A percentile compares a stretch with the other conserved stretches of the same genome.
phyloP scores from a whole-genome alignment of 2,888 invertebrate genomes.

The Lasioglossum calceatum region DNA sequence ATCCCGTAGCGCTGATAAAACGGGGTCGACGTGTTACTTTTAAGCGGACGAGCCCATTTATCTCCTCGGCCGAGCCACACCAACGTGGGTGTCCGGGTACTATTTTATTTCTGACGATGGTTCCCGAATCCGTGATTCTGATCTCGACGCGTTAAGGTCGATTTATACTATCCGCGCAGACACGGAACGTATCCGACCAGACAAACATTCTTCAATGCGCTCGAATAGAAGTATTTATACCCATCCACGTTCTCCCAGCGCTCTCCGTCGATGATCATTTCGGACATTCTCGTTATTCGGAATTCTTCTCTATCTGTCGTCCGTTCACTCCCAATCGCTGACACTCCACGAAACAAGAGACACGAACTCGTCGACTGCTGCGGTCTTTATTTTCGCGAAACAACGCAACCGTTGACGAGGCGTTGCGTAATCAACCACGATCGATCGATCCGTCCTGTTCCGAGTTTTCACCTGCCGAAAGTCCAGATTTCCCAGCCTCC shows the following conservation, averaged over 20 bases:
- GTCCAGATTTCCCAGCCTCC: not conserved
- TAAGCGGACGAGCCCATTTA: slow-evolving; percentile 61
- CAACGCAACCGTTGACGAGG: slow-evolving; percentile 15
- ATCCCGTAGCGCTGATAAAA: slow-evolving; percentile 59
- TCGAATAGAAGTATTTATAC: too few species aligned
- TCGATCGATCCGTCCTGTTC: not conserved
- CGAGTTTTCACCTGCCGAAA: not conserved
- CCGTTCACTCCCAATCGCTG: slow-evolving; percentile 3
- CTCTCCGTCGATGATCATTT: not conserved
- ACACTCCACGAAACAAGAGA: not conserved
- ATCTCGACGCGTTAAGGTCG: slow-evolving; percentile 24
- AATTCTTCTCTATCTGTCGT: slow-evolving; percentile 3
- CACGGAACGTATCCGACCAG: too few species aligned
- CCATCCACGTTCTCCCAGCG: too few species aligned
- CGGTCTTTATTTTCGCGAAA: not conserved
- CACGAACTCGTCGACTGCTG: not conserved
- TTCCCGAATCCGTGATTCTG: slow-evolving; percentile 40
- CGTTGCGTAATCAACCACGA: slow-evolving; percentile 4
- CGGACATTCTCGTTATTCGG: slow-evolving; percentile 9
- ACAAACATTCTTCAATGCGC: too few species aligned
- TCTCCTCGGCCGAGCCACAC: slow-evolving; percentile 47
- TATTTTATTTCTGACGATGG: slow-evolving; percentile 43
- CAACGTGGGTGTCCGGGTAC: slow-evolving; percentile 8
- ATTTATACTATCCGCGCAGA: too few species aligned
- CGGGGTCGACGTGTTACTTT: slow-evolving; percentile 62